Conservation (phyloP, 2,797 vertebrate species). For the Micromesistius poutassou region DNA sequence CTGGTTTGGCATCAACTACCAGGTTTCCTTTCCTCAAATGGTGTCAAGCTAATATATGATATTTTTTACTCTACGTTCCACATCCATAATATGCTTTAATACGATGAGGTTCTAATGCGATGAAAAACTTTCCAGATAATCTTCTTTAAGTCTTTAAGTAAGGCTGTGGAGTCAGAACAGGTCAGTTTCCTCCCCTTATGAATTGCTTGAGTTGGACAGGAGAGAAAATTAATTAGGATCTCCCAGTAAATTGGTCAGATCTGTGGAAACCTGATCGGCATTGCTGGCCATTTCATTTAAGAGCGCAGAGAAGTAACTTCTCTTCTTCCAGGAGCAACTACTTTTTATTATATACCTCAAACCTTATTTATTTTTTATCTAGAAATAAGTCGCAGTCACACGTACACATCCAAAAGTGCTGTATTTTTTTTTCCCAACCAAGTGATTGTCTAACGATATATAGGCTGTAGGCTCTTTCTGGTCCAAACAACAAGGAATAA, state of each 20-base stretch:
- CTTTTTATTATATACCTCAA: background rate
- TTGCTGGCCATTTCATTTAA: slow-evolving; percentile 18
- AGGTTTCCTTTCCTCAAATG: background rate
- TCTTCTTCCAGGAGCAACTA: background rate
- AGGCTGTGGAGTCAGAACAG: background rate
- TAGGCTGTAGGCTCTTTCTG: background rate
- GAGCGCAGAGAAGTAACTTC: slow-evolving; percentile 7
- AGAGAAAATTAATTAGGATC: slow-evolving; percentile 15
- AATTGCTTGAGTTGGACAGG: slow-evolving; percentile 10
- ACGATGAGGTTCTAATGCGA: background rate
- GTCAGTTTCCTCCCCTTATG: slow-evolving; percentile 7
- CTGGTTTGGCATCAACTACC: too few species aligned
- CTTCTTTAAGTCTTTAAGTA: background rate
- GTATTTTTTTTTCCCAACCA: background rate
- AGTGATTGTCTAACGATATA: background rate
- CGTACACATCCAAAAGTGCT: background rate
- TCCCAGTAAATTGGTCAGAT: slow-evolving; percentile 30
- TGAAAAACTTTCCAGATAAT: background rate
- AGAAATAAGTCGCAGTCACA: background rate
- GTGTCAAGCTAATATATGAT: background rate
- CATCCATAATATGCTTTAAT: background rate
- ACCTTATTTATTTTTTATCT: background rate
- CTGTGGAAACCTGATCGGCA: slow-evolving; percentile 32
- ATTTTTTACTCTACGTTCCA: background rate
- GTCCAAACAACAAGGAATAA: background rate